These are phyloP conservation scores for Xanthorhoe spadicearia DNA, from an alignment of 2,888 invertebrate species.

Conservation along the genomic window DNA sequence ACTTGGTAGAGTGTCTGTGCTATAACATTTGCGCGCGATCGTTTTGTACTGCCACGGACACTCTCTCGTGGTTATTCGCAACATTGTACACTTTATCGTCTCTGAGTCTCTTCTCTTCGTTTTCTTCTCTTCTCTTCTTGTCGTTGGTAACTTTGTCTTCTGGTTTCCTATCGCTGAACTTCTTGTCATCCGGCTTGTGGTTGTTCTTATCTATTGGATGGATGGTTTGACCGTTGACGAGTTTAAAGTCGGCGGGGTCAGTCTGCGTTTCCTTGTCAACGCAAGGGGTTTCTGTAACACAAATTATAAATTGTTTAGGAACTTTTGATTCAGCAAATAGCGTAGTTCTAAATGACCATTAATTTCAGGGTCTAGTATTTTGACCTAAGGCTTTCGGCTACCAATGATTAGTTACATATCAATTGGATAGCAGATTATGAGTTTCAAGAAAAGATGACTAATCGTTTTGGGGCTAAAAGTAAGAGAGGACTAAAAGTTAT, in stretches of 20 bases:
- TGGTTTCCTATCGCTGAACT: constrained; percentile 37
- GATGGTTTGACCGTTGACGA: constrained; percentile 67
- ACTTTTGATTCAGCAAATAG: neutral
- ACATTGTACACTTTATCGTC: constrained; percentile 43
- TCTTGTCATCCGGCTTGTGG: constrained; percentile 20
- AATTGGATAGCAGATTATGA: too few species aligned
- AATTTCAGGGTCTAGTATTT: too few species aligned
- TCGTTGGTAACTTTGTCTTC: constrained; percentile 34
- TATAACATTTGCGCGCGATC: constrained; percentile 71
- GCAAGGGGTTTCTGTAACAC: constrained; percentile 61
- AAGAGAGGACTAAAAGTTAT: too few species aligned
- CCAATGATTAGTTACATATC: too few species aligned
- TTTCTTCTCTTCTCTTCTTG: constrained; percentile 33
- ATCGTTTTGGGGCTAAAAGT: too few species aligned
- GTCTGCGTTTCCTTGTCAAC: constrained; percentile 76
- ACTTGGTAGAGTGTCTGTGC: constrained; percentile 73
- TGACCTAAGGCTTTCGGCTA: too few species aligned
- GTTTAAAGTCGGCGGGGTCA: constrained; percentile 66
- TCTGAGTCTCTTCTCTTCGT: constrained; percentile 43
- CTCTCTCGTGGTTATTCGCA: constrained; percentile 20
- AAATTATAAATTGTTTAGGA: neutral
- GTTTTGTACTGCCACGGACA: constrained; percentile 46
- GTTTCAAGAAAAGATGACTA: too few species aligned
- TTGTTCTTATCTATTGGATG: constrained; percentile 33
- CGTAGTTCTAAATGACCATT: too few species aligned